Evolutionary conservation across 1,140 invertebrate genomes (phyloP).

Genomic region (Bombyx mandarina): DNA sequence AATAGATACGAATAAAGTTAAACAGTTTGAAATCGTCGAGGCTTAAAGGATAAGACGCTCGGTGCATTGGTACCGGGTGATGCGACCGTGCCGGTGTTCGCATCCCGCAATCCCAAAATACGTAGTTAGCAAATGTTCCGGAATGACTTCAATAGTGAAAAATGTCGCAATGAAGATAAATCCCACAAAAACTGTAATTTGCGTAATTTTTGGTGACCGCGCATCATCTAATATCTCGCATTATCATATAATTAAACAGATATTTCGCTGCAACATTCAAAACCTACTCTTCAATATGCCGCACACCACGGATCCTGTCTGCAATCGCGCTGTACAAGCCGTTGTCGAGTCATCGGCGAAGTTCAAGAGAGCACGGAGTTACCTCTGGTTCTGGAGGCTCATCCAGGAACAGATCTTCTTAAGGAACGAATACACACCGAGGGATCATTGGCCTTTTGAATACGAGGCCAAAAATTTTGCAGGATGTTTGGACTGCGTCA

Average conservation of each 20-base stretch:
- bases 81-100: too few species aligned
- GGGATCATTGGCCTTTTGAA: slow-evolving; percentile 26
- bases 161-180: too few species aligned
- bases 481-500: slow-evolving; percentile 8
- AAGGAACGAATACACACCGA: slow-evolving; percentile 23
- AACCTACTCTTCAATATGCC: slow-evolving; percentile 40
- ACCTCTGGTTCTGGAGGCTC: slow-evolving; percentile 39
- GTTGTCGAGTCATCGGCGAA: slow-evolving; percentile 27
- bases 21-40: too few species aligned
- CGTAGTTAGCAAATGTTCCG: too few species aligned
- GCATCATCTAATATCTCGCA: too few species aligned
- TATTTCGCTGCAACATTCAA: slow-evolving; percentile 50
- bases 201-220: too few species aligned
- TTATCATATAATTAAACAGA: slow-evolving; percentile 17
- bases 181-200: too few species aligned
- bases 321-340: slow-evolving; percentile 34
- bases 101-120: too few species aligned
- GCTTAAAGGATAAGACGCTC: too few species aligned
- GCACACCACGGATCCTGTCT: slow-evolving; percentile 30
- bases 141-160: too few species aligned
- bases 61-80: too few species aligned
- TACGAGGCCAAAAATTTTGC: slow-evolving; percentile 5
- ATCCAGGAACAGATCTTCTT: slow-evolving; percentile 34
- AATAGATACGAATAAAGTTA: too few species aligned
- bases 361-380: slow-evolving; percentile 28